phyloP scores from a whole-genome alignment of 2,797 vertebrate species.

The Ctenopoma multispine region DNA sequence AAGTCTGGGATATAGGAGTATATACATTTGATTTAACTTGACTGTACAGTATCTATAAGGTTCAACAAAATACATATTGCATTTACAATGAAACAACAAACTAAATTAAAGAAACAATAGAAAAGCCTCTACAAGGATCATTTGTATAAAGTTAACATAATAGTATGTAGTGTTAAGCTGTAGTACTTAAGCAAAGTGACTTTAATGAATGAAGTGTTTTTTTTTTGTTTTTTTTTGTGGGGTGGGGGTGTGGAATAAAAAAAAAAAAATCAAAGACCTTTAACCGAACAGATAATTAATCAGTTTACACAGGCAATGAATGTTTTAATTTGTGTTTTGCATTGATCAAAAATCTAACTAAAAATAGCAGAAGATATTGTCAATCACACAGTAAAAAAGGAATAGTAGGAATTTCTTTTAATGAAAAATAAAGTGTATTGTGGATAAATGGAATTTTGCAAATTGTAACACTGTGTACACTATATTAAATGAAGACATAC shows the following conservation, averaged over 20 bases:
- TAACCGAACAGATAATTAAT: constrained; percentile 13
- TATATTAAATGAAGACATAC: background rate
- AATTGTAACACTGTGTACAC: background rate
- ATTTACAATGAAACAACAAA: constrained; percentile 7
- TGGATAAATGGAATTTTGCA: too few relatives aligned
- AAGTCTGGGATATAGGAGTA: too few relatives aligned
- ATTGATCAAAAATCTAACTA: constrained; percentile 4
- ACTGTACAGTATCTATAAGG: too few relatives aligned
- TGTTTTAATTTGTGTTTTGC: background rate
- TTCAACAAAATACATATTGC: too few relatives aligned
- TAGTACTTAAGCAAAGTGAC: too few relatives aligned
- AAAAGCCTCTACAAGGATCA: too few relatives aligned
- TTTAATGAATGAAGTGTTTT: too few relatives aligned
- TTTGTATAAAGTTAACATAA: background rate
- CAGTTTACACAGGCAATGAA: background rate
- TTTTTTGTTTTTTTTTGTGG: too few relatives aligned
- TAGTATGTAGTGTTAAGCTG: too few relatives aligned
- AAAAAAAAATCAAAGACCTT: constrained; percentile 12
- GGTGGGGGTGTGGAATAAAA: background rate
- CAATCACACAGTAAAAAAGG: background rate
- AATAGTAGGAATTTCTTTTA: background rate
- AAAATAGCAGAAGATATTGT: background rate
- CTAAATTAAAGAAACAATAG: background rate
- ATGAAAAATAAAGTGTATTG: background rate
- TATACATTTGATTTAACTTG: too few relatives aligned